Evolutionary conservation across 2,888 invertebrate species (phyloP), one percentile per base, ranked within the genome.

Genomic region (Drosophila austrosaltans): DNA sequence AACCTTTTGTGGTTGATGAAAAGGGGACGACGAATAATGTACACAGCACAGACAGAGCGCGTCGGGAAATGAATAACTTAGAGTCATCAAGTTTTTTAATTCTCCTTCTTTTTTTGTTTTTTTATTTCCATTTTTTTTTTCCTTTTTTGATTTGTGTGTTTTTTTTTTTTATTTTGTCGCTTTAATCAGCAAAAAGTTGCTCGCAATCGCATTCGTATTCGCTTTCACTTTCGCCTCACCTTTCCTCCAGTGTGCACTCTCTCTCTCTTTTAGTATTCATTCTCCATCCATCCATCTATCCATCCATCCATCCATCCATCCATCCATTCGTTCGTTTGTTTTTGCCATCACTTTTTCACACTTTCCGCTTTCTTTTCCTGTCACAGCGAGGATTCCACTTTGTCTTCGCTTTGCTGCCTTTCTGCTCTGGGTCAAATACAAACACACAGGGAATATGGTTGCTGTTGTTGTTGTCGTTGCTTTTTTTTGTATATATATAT

Each of bases 161-260:
- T 66, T 61, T 62, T 66, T 73, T 64, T 57, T 72, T 60, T 63
- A 61, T 61, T 67, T 72, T 63, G 73, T 61, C 72, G 66, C 72
- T 72, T 61, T 67, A 73, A 73, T 73, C 73, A 73, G 73, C 63
- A 67, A 73, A 72, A 63, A 48, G 63, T 59, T 70, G 70, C 58
- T 53, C 59, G 61, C 61, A 36, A 8, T 28, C 28, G 48, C 61
- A 48, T 36, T 36, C 8, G 36, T 36, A 36, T 36, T 36, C 36
- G 36, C 61, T 61, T 61, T 48, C 61, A 44, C 22, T 48, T 48
- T 48, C 60, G 32, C 48, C 20, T 48, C 53, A 57, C 28, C 42
- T 56, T 30, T 1, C 30, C 44, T 56, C 12, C 32, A 44, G 22
- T 54, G 44, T 48, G 58, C 5, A 12, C 36, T 39, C 57, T 12